phyloP scores from a whole-genome alignment of 2,888 invertebrate genomes.

The Agapostemon virescens region DNA sequence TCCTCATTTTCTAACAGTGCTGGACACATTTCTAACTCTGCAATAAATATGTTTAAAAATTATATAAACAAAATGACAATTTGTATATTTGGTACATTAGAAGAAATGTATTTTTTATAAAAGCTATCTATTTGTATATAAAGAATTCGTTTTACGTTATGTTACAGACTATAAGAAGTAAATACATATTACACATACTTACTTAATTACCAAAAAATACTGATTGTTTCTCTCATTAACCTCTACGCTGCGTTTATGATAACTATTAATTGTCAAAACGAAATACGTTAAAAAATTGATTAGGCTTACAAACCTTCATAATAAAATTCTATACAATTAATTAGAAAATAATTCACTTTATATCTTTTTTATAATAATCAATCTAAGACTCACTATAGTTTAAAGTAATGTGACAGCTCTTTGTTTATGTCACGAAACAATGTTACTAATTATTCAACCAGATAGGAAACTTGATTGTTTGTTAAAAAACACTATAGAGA shows the following conservation, averaged over 20 bases:
- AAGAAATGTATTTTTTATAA: background rate
- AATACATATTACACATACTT: conserved; percentile 24
- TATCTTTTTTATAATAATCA: conserved; percentile 7
- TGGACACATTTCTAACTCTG: conserved; percentile 73
- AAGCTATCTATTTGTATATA: background rate
- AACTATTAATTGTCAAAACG: background rate
- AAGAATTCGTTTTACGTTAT: background rate
- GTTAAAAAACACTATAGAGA: too few relatives aligned
- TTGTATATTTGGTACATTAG: background rate
- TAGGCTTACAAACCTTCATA: conserved; percentile 14
- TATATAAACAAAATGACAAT: background rate
- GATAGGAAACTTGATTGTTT: too few relatives aligned
- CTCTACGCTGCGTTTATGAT: background rate
- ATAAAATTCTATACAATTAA: background rate
- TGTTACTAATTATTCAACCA: too few relatives aligned
- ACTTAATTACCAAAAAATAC: conserved; percentile 19
- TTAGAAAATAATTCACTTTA: conserved; percentile 3
- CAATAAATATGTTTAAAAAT: background rate
- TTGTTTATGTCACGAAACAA: conserved; percentile 6
- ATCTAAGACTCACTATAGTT: background rate
- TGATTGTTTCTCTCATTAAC: conserved; percentile 15
- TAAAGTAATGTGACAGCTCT: background rate
- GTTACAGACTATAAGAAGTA: background rate
- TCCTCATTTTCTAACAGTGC: conserved; percentile 80
- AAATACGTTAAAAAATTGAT: background rate